phyloP scores from a whole-genome alignment of 2,113 vertebrate species.

The Noturus placidus region DNA sequence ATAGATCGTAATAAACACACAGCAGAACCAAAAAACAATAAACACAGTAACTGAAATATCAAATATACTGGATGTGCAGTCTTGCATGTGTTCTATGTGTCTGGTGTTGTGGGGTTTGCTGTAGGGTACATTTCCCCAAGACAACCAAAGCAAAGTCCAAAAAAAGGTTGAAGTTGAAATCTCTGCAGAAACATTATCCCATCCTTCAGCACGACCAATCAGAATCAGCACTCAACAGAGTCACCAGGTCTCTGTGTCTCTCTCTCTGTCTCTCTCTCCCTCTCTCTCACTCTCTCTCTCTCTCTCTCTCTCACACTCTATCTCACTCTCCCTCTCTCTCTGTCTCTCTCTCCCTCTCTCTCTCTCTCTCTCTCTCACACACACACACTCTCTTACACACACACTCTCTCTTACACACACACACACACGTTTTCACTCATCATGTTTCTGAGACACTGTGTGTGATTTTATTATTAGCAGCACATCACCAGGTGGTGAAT shows the following conservation, averaged over 20 bases:
- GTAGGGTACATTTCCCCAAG: neutral
- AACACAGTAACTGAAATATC: neutral
- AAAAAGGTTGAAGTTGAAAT: neutral
- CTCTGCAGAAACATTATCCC: neutral
- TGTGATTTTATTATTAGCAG: constrained; percentile 7
- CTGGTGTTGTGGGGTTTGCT: neutral
- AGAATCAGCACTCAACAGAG: neutral
- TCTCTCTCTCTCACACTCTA: neutral
- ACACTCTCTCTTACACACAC: neutral
- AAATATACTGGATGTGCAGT: neutral
- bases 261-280: too few relatives aligned
- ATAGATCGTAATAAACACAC: neutral
- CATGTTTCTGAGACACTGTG: neutral
- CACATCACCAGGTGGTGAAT: constrained; percentile 4
- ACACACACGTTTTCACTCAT: neutral
- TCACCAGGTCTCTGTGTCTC: too few relatives aligned
- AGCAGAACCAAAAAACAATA: neutral
- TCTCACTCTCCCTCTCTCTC: neutral
- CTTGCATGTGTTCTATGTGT: neutral
- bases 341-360: neutral
- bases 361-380: too few relatives aligned
- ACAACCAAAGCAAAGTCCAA: neutral
- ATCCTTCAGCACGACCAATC: neutral
- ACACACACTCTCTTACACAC: neutral
- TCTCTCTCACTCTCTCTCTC: too few relatives aligned